Conservation (phyloP, 2,113 vertebrate species). For the Cyanoramphus novaezelandiae region DNA sequence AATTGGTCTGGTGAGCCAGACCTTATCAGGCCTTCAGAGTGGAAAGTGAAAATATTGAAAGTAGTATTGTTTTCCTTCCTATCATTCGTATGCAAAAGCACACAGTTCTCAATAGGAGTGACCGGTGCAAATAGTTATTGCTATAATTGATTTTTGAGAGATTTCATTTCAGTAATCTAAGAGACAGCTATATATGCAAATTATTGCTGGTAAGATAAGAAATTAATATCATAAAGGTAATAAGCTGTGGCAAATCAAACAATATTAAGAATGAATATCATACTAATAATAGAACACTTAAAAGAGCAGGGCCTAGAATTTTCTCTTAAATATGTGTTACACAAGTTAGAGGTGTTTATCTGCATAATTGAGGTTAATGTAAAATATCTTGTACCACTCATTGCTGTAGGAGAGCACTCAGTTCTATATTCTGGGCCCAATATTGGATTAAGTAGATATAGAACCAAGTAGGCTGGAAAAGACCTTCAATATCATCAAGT, state of each 20-base stretch:
- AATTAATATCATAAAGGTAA: conserved; percentile 27
- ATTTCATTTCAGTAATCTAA: background rate
- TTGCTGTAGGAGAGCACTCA: background rate
- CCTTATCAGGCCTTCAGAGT: background rate
- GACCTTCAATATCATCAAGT: background rate
- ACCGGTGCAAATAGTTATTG: background rate
- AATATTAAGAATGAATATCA: background rate
- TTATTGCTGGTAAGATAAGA: conserved; percentile 30
- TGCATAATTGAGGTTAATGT: background rate
- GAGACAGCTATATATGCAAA: background rate
- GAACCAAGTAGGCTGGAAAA: background rate
- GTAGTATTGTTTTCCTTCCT: background rate
- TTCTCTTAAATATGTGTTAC: background rate
- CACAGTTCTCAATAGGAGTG: background rate
- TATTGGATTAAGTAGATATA: background rate
- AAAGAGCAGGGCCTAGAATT: background rate
- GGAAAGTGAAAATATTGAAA: background rate
- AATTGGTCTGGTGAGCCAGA: background rate
- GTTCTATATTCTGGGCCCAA: background rate
- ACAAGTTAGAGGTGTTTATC: background rate
- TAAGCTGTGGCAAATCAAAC: conserved; percentile 15
- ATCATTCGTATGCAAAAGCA: background rate
- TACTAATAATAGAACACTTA: background rate
- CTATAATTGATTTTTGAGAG: conserved; percentile 27
- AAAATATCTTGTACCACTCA: background rate